Percentiles rank a stretch among this genome's conserved stretches.
Conservation (phyloP, 2,888 invertebrate species). For the Agrotis clavis region DNA sequence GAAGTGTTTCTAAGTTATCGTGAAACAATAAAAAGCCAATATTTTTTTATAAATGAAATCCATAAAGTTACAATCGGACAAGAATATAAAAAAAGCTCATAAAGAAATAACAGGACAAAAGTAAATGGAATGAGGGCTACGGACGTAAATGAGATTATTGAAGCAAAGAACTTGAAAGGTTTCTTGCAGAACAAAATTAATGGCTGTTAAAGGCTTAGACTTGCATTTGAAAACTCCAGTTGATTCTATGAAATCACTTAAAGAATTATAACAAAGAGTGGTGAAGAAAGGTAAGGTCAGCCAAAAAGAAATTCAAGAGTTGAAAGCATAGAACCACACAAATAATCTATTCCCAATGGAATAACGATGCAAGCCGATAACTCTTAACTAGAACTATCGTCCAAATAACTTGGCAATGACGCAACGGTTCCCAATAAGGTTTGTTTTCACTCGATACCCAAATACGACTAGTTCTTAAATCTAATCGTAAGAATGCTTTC, state of each 20-base stretch:
- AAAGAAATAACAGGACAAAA: conserved; percentile 35
- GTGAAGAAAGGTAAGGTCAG: neutral
- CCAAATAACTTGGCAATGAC: conserved; percentile 57
- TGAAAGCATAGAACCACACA: conserved; percentile 9
- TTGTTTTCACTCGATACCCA: conserved; percentile 61
- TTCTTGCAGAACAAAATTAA: conserved; percentile 21
- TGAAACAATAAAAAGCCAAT: conserved; percentile 48
- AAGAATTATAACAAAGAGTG: neutral
- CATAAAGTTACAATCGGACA: conserved; percentile 38
- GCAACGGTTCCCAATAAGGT: conserved; percentile 50
- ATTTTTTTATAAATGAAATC: conserved; percentile 30
- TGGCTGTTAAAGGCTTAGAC: neutral
- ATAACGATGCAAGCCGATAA: conserved; percentile 60
- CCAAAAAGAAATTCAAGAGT: neutral
- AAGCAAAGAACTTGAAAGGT: conserved; percentile 18
- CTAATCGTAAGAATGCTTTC: conserved; percentile 55
- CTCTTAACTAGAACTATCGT: conserved; percentile 64
- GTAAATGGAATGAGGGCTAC: conserved; percentile 1
- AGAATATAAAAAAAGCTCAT: conserved; percentile 36
- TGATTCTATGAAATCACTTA: neutral
- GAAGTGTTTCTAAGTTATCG: conserved; percentile 24
- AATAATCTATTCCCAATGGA: conserved; percentile 11
- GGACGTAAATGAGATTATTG: conserved; percentile 45
- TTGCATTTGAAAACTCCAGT: neutral
- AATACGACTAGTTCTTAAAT: conserved; percentile 52